Evolutionary conservation across 2,113 vertebrate species (phyloP), one percentile per base, ranked within the genome.

Genomic region (Panthera leo): DNA sequence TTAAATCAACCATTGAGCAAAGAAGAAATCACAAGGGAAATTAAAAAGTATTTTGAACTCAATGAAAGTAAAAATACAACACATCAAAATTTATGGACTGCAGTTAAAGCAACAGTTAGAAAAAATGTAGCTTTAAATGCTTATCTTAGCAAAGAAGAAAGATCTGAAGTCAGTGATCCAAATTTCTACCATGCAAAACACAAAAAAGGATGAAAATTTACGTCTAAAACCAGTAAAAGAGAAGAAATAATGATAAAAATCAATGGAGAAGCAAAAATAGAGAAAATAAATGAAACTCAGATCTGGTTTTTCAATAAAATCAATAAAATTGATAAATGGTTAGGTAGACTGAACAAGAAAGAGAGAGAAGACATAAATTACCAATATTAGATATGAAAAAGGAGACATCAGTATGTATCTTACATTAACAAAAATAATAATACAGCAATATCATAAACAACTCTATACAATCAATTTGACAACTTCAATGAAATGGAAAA

Each of bases 271-370:
- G 58, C 21, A 31, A 15, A 65, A 71, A 70, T 18, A n/a, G 31
- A 87, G 25, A 92, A 83, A 95, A 76, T 31, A 42, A 70, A 73
- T 90, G 36, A 80, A 86, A 86, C 14, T 13, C 23, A 55, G 75
- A 76, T 12, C 11, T 61, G n/a, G 15, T 95, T 90, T 23, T 97
- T 97, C 53, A 61, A n/a, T 82, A 85, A 86, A 90, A 70, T 87
- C 39, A 63, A 27, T 86, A 51, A 39, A 85, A 34, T 67, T 76
- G 31, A 39, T 89, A 63, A 23, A 31, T 18, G 36, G 25, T 65
- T 75, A 68, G 58, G 34, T 67, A 53, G 21, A 87, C 21, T 73
- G 23, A 89, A 53, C 16, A 82, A 36, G 5, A 55, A 91, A 90
- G 70, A 89, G 68, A 75, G 67, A 78, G 9, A 82, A 71, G 55